phyloP scores from a whole-genome alignment of 2,113 vertebrate genomes.

The Notarius lentiginosus region DNA sequence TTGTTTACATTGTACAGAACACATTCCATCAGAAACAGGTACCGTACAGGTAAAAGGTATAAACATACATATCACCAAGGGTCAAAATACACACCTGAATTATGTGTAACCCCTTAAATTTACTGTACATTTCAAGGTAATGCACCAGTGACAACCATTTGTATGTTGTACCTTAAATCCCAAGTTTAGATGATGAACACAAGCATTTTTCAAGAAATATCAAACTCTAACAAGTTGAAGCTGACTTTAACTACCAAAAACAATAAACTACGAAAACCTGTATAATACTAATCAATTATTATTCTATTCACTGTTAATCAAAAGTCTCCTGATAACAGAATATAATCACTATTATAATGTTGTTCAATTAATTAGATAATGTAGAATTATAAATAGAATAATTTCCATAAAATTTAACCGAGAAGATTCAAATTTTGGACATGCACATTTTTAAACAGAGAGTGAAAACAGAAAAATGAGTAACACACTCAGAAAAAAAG shows the following conservation, averaged over 20 bases:
- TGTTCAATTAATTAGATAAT: neutral
- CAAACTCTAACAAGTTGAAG: neutral
- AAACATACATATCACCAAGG: neutral
- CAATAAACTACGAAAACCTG: neutral
- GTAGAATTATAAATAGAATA: neutral
- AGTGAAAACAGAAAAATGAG: neutral
- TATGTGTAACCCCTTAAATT: neutral
- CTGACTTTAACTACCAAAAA: neutral
- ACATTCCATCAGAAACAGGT: neutral
- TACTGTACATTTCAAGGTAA: neutral
- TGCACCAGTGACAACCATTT: neutral
- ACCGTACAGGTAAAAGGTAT: too few species aligned
- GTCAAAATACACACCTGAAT: neutral
- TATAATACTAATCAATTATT: neutral
- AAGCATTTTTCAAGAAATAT: neutral
- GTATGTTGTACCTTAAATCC: neutral
- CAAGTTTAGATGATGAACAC: neutral
- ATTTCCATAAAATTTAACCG: neutral
- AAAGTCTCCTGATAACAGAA: neutral
- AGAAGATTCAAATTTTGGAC: neutral
- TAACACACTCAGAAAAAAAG: neutral
- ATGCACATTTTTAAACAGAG: neutral
- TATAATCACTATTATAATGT: neutral
- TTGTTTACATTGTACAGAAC: neutral
- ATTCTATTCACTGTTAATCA: neutral